These are phyloP conservation scores for Chromobotia macracanthus DNA, from an alignment of 2,797 vertebrate species.

Conservation along the genomic window DNA sequence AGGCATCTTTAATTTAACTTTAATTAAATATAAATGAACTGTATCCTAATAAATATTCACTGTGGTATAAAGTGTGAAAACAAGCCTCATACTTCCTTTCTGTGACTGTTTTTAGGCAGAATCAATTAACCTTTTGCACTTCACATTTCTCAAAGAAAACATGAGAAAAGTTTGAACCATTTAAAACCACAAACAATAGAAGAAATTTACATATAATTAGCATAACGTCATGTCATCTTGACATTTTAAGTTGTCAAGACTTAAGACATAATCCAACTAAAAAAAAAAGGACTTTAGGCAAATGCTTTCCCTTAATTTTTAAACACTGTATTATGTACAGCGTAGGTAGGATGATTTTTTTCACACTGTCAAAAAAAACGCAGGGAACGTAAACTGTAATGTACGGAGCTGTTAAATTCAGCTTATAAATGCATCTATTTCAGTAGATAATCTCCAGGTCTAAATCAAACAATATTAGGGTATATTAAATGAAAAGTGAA, in stretches of 20 bases:
- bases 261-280: not conserved
- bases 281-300: no score
- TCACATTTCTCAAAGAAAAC: no score
- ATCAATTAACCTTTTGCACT: no score
- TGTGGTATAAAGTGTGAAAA: not conserved
- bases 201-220: no score
- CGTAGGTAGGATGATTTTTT: constrained; percentile 7
- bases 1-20: no score
- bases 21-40: not conserved
- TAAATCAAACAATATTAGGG: not conserved
- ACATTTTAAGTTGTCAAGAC: not conserved
- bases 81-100: no score
- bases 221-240: no score
- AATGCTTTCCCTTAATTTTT: not conserved
- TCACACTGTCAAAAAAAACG: constrained; percentile 9
- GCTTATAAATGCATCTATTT: not conserved
- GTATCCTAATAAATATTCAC: not conserved
- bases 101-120: no score
- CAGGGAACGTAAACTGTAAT: not conserved
- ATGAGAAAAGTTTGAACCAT: no score
- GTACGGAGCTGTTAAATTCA: not conserved
- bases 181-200: no score
- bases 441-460: constrained; percentile 1
- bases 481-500: no score
- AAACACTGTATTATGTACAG: not conserved